Percentiles rank a stretch among this genome's conserved stretches.
Conservation (phyloP, 2,113 vertebrate genomes). For the Phylloscopus whistleri region DNA sequence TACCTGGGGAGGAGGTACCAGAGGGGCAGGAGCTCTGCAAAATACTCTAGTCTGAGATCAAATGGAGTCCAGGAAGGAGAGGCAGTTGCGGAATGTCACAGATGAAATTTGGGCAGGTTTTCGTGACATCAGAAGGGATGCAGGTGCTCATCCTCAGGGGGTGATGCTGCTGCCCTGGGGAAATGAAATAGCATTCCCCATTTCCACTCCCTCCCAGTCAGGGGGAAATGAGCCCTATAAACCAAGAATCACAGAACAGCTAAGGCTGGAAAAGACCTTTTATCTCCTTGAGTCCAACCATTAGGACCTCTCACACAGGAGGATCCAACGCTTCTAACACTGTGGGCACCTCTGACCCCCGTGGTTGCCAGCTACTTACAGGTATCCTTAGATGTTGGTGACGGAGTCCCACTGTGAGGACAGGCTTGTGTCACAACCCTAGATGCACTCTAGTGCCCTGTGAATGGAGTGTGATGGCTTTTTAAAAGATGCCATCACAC, state of each 20-base stretch:
- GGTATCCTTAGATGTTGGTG: not conserved
- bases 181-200: not conserved
- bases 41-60: not conserved
- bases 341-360: fast-evolving
- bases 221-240: not conserved
- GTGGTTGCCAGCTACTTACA: fast-evolving
- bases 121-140: not conserved
- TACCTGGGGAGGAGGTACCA: fast-evolving
- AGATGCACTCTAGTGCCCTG: not conserved
- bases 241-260: not conserved
- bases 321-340: not conserved
- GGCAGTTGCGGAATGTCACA: not conserved
- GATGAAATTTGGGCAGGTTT: not conserved
- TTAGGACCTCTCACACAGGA: not conserved
- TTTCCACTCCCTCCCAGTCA: not conserved
- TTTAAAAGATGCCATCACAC: not conserved
- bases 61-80: not conserved
- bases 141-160: fast-evolving
- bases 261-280: not conserved
- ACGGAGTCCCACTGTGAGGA: not conserved
- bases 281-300: not conserved
- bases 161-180: not conserved
- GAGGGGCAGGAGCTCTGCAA: not conserved
- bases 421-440: fast-evolving
- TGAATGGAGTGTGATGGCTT: not conserved